A percentile compares a stretch with the other conserved stretches of the same genome.
Evolutionary conservation across 2,888 invertebrate species (phyloP).

Genomic region (Cephus spinipes): DNA sequence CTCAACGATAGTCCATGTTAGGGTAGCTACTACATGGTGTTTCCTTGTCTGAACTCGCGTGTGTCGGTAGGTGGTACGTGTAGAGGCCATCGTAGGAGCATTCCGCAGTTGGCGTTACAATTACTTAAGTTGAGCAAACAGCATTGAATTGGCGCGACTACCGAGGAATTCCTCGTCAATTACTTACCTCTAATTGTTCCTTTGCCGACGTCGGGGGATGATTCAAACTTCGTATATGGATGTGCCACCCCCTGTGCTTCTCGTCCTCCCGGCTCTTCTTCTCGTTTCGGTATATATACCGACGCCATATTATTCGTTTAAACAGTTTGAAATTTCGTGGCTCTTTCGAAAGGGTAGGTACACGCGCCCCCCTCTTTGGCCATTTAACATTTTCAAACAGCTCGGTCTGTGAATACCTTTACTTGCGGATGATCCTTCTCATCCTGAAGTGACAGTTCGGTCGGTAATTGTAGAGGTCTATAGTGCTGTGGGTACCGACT

Average conservation of each 20-base stretch:
- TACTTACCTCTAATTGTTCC: conserved; percentile 54
- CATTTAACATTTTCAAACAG: not conserved
- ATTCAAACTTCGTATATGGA: conserved; percentile 34
- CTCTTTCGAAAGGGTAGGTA: not conserved
- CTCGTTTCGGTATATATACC: not conserved
- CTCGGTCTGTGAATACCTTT: not conserved
- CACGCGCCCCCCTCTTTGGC: not conserved
- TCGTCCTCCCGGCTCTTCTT: not conserved
- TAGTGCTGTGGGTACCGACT: not conserved
- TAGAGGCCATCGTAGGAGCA: conserved; percentile 25
- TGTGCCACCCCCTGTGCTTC: not conserved
- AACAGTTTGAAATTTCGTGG: conserved; percentile 22
- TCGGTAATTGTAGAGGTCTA: not conserved
- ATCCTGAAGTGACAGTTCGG: not conserved
- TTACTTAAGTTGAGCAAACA: conserved; percentile 46
- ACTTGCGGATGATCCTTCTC: not conserved
- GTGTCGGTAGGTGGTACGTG: conserved; percentile 2
- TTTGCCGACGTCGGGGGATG: conserved; percentile 30
- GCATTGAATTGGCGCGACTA: conserved; percentile 30
- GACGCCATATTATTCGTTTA: conserved; percentile 25
- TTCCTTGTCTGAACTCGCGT: not conserved
- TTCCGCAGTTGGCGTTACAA: conserved; percentile 45
- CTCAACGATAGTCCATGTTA: not conserved
- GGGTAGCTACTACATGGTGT: not conserved
- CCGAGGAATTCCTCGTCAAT: conserved; percentile 48